A percentile compares a stretch with the other conserved stretches of the same genome.
These are phyloP conservation scores for Callopanchax toddi DNA, from an alignment of 2,113 vertebrate species.

Conservation along the genomic window DNA sequence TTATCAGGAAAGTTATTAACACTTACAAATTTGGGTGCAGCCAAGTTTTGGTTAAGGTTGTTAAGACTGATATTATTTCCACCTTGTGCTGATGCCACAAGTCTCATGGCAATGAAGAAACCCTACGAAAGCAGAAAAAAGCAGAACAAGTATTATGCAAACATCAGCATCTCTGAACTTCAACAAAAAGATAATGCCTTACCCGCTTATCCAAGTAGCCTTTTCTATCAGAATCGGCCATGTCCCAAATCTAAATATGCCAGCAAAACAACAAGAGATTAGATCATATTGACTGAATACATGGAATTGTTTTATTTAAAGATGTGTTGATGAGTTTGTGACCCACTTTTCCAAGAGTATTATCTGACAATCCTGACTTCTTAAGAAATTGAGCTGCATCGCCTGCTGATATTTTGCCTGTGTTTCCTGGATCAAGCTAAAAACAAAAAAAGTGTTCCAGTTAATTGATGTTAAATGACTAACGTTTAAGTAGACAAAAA, in stretches of 20 bases:
- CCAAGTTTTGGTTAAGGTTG: constrained; percentile 84
- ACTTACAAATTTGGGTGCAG: constrained; percentile 94
- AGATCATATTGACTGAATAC: not conserved
- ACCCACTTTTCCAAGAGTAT: constrained; percentile 88
- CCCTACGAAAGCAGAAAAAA: constrained; percentile 78
- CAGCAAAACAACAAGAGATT: not conserved
- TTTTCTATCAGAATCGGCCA: constrained; percentile 93
- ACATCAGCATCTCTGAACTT: constrained; percentile 9
- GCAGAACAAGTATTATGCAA: not conserved
- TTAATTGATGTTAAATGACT: not conserved
- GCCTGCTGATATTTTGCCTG: constrained; percentile 87
- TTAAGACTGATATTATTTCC: constrained; percentile 88
- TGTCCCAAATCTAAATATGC: constrained; percentile 91
- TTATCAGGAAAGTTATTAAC: not conserved
- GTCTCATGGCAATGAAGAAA: constrained; percentile 89
- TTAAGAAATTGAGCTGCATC: constrained; percentile 96
- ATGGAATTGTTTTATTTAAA: not conserved
- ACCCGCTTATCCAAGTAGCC: constrained; percentile 97
- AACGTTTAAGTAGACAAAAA: not conserved
- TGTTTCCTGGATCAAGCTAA: constrained; percentile 90
- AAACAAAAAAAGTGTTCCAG: constrained; percentile 5
- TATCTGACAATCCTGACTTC: constrained; percentile 91
- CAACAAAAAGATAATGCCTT: constrained; percentile 29
- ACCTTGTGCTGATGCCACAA: constrained; percentile 92
- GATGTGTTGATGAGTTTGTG: not conserved